Conservation (phyloP, 1,140 invertebrate species). For the Drosophila punjabiensis region DNA sequence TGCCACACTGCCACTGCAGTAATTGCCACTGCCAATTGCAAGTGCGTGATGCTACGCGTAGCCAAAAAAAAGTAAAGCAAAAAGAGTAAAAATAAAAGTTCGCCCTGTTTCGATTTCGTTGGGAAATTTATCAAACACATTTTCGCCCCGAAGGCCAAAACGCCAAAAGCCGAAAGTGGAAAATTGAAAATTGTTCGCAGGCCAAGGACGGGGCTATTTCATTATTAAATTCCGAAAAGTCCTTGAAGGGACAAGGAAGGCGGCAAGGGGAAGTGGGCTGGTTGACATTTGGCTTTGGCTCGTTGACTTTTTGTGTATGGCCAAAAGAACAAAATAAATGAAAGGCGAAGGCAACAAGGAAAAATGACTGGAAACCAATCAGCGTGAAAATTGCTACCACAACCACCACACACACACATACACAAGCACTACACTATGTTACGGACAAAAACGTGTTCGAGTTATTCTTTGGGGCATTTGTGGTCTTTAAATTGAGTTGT, state of each 20-base stretch:
- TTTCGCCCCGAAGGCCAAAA: constrained; percentile 47
- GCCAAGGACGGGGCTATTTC: constrained; percentile 72
- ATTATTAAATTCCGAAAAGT: constrained; percentile 80
- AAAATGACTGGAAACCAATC: constrained; percentile 78
- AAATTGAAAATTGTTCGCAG: constrained; percentile 60
- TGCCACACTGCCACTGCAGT: constrained; percentile 21
- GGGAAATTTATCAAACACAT: constrained; percentile 73
- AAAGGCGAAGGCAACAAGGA: constrained; percentile 48
- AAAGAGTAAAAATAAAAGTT: constrained; percentile 38
- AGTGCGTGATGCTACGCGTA: constrained; percentile 14
- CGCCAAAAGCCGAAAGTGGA: constrained; percentile 48
- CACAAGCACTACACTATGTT: neutral
- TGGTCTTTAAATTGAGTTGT: constrained; percentile 66
- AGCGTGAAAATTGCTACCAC: constrained; percentile 77
- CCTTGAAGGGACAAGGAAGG: constrained; percentile 19
- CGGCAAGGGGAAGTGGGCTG: constrained; percentile 10
- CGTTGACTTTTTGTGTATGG: constrained; percentile 62
- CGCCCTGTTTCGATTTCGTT: constrained; percentile 34
- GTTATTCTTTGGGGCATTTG: constrained; percentile 49
- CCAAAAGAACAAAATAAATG: constrained; percentile 59
- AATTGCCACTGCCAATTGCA: constrained; percentile 44
- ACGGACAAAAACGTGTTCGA: constrained; percentile 21
- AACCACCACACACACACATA: constrained; percentile 32
- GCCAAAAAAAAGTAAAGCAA: neutral
- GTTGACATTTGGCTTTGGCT: constrained; percentile 77